Conservation (phyloP, 2,888 invertebrate genomes). For the Chromoteleia sp. region DNA sequence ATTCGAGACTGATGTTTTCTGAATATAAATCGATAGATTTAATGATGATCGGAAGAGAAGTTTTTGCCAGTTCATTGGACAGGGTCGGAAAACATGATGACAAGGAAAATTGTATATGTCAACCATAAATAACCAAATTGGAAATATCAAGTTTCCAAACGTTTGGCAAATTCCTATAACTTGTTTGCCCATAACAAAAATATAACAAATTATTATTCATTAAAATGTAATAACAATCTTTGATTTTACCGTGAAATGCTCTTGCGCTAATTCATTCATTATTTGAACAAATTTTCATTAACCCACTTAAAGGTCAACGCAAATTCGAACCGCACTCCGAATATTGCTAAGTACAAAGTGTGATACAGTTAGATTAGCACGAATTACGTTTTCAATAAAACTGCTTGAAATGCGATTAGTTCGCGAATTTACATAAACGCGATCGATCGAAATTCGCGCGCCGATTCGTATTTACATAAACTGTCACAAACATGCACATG, state of each 20-base stretch:
- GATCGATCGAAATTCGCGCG: constrained; percentile 39
- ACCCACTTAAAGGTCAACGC: constrained; percentile 45
- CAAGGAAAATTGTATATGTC: too few species aligned
- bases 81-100: too few species aligned
- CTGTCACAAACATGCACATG: neutral
- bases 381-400: constrained; percentile 49
- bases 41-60: too few species aligned
- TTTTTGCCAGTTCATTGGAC: too few species aligned
- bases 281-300: constrained; percentile 40
- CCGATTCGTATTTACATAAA: constrained; percentile 50
- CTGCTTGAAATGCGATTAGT: constrained; percentile 43
- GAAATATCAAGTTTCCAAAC: too few species aligned
- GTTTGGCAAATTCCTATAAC: too few species aligned
- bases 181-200: too few species aligned
- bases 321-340: constrained; percentile 6
- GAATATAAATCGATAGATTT: too few species aligned
- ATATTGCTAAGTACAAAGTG: constrained; percentile 30
- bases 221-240: neutral
- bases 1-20: too few species aligned
- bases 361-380: constrained; percentile 51
- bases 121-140: too few species aligned
- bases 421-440: constrained; percentile 42
- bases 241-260: neutral
- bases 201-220: neutral
- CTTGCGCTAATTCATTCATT: constrained; percentile 20